phyloP scores from a whole-genome alignment of 2,888 invertebrate species.

The Harpalus rubripes region DNA sequence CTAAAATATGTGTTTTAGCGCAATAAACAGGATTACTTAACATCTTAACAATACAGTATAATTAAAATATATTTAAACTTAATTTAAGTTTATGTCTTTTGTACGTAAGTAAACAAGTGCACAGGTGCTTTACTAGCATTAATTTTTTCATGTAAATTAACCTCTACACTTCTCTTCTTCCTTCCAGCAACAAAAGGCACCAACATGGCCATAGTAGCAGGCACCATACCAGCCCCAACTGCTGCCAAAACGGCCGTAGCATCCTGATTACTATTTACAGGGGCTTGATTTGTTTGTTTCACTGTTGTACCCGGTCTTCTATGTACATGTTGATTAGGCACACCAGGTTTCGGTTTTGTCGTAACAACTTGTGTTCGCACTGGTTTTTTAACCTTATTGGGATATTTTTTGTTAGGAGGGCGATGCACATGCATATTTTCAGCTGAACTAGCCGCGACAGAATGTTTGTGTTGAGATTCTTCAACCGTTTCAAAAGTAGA shows the following conservation, averaged over 20 bases:
- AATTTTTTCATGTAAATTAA: slow-evolving; percentile 3
- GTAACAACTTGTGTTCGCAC: slow-evolving; percentile 43
- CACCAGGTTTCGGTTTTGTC: slow-evolving; percentile 36
- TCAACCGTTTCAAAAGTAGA: slow-evolving; percentile 86
- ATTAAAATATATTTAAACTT: slow-evolving; percentile 1
- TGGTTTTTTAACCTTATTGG: slow-evolving; percentile 48
- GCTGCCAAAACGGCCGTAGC: slow-evolving; percentile 85
- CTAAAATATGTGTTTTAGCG: slow-evolving; percentile 7
- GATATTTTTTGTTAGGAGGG: slow-evolving; percentile 8
- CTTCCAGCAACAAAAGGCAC: slow-evolving; percentile 88
- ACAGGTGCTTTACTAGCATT: slow-evolving; percentile 23
- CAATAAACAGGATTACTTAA: slow-evolving; percentile 23
- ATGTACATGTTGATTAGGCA: neutral
- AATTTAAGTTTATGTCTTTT: neutral
- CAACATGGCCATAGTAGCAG: slow-evolving; percentile 89
- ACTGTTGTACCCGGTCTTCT: slow-evolving; percentile 38
- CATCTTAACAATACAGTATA: neutral
- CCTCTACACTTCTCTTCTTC: slow-evolving; percentile 72
- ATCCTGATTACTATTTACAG: slow-evolving; percentile 74
- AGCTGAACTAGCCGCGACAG: neutral
- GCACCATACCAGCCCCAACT: slow-evolving; percentile 88
- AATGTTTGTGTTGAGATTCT: slow-evolving; percentile 78
- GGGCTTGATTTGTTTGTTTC: slow-evolving; percentile 15
- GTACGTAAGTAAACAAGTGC: slow-evolving; percentile 21
- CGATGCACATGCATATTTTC: slow-evolving; percentile 9